Base-by-base conservation (phyloP, 1,140 invertebrate genomes). In the Phymastichus coffea region DNA sequence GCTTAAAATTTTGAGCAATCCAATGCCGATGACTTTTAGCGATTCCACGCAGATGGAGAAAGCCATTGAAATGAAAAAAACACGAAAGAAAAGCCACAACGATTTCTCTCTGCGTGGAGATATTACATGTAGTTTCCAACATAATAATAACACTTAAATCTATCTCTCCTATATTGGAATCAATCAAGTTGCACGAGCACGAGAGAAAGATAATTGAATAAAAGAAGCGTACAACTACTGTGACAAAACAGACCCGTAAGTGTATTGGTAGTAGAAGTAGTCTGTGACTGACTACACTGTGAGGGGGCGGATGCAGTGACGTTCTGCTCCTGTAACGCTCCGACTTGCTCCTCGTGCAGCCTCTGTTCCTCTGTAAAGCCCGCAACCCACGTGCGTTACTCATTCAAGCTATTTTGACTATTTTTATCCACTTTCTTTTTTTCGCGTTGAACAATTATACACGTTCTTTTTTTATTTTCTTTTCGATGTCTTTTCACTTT, bases 171-270 rank as follows among this genome's bases (percentile, higher is more conserved):
- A 35, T 57, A 25, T 43, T n/a, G n/a, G n/a, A n/a, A n/a, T n/a
- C n/a, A n/a, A n/a, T n/a, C n/a, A n/a, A n/a, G n/a, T n/a, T n/a
- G n/a, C n/a, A n/a, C n/a, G n/a, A n/a, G n/a, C n/a, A n/a, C n/a
- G n/a, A n/a, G n/a, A n/a, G n/a, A n/a, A n/a, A n/a, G n/a, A n/a
- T n/a, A n/a, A n/a, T 44, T 52, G 41, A 35, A 38, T 67, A 63
- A 64, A 67, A 63, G 63, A 75, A 77, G 74, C 70, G 66, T 75
- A 76, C 65, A 73, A 70, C 69, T 76, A 73, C 66, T 74, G 69
- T 78, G 70, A 74, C 67, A 78, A 68, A 80, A 79, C 77, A 80
- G 77, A 80, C 77, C 78, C 74, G 67, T 78, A 63, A 71, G 67
- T 73, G 72, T 71, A 76, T 78, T 78, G 70, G 72, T 70, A 71